Evolutionary conservation across 2,113 vertebrate genomes (phyloP), one percentile per base, ranked within the genome.

Genomic region (Crotalus helleri): DNA sequence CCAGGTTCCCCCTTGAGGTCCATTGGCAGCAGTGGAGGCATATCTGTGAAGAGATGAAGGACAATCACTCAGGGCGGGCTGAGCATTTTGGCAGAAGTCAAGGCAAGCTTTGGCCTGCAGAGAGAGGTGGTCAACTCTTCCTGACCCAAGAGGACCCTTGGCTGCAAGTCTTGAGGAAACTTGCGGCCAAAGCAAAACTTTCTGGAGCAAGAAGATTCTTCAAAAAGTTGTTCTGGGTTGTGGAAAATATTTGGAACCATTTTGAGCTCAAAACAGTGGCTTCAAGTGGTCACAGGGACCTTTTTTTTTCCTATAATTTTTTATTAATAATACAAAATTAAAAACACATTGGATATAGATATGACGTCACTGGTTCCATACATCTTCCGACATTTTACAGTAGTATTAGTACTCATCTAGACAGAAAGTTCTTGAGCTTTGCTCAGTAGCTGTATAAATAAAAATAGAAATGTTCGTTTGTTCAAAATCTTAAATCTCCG

Each of bases 1-100:
- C 99, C 99, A 5, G 99, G 98, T 95, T 99, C 99, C 88, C 99
- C 99, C 97, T 99, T 99, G 93, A 99, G 97, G 89, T 99, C 98
- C 97, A 98, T 98, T 0, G 98, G 98, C 93, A 98, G 96, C 97
- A 99, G 95, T 0, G 98, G 98, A 1, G 98, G 98, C 97, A 98
- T 98, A 96, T 99, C 99, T 99, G 97, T 92, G 94, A 95, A 97
- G 51, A 98, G 96, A 94, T 97, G 64, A 96, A 33, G 96, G 91
- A 96, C 21, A 88, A 0, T 1, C n/a, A 12, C 24, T 51, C 23
- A 53, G 21, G 53, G 11, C 26, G 29, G 1, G 26, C 39, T 12
- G 19, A 54, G 26, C 24, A 26, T n/a, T n/a, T n/a, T 44, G 64
- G 26, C 23, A 49, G 15, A 58, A 29, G 53, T 8, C 87, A 23